phyloP scores from a whole-genome alignment of 2,797 vertebrate genomes.

The Tenualosa ilisha region DNA sequence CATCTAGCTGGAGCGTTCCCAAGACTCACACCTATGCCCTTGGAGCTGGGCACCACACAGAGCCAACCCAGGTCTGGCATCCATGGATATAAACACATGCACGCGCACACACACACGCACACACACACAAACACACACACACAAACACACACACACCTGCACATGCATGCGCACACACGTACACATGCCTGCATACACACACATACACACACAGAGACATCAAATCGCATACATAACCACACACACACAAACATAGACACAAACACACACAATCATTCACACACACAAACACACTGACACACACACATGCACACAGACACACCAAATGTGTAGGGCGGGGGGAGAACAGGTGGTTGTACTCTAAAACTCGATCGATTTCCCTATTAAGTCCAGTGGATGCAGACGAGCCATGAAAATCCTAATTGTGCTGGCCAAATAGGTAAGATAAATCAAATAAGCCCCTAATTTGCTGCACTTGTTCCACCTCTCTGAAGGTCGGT shows the following conservation, averaged over 20 bases:
- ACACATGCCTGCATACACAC: background rate
- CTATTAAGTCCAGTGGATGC: background rate
- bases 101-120: background rate
- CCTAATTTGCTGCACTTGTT: background rate
- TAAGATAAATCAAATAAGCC: conserved; percentile 19
- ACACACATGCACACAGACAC: background rate
- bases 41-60: too few relatives aligned
- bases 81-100: background rate
- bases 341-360: conserved; percentile 15
- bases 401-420: conserved; percentile 14
- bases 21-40: too few relatives aligned
- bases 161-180: background rate
- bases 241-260: background rate
- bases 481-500: background rate
- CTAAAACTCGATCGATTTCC: conserved; percentile 6
- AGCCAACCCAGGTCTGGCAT: too few relatives aligned
- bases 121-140: background rate
- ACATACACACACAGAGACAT: background rate
- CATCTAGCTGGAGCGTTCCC: too few relatives aligned
- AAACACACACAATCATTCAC: conserved; percentile 20
- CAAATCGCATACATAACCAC: background rate
- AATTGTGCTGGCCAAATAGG: conserved; percentile 12
- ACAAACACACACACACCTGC: background rate
- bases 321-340: background rate
- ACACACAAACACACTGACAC: conserved; percentile 17